A percentile compares a stretch with the other conserved stretches of the same genome.
phyloP scores from a whole-genome alignment of 2,113 vertebrate species.

The Argyrosomus japonicus region DNA sequence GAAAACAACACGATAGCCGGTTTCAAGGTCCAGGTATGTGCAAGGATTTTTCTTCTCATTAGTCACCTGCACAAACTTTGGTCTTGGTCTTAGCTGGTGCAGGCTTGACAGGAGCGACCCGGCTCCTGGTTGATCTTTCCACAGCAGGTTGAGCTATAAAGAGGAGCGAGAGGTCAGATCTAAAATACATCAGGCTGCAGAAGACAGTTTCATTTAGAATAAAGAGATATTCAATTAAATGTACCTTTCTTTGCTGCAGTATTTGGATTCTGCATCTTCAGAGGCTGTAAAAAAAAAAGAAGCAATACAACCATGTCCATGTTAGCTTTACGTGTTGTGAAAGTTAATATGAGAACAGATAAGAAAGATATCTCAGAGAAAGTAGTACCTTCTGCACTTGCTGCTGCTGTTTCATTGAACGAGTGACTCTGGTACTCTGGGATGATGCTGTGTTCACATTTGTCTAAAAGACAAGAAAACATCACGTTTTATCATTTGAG shows the following conservation, averaged over 20 bases:
- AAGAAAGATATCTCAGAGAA: not conserved
- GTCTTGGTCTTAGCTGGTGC: conserved; percentile 17
- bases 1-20: conserved; percentile 1
- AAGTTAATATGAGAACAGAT: not conserved
- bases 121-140: conserved; percentile 50
- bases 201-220: not conserved
- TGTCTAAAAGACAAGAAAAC: conserved; percentile 35
- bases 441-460: not conserved
- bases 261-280: conserved; percentile 48
- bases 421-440: conserved; percentile 78
- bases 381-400: conserved; percentile 58
- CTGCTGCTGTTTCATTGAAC: conserved; percentile 80
- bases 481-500: not conserved
- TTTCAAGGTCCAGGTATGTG: not conserved
- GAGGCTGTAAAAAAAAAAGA: conserved; percentile 31
- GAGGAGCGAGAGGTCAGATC: not conserved
- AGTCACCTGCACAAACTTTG: conserved; percentile 66
- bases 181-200: not conserved
- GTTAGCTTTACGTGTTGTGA: not conserved
- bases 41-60: not conserved
- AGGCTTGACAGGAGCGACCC: conserved; percentile 30
- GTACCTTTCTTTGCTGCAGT: conserved; percentile 61
- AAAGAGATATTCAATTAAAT: accelerated
- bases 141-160: conserved; percentile 47
- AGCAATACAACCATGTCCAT: not conserved